Conservation (phyloP, 2,888 invertebrate species). For the Leucozona laternaria region DNA sequence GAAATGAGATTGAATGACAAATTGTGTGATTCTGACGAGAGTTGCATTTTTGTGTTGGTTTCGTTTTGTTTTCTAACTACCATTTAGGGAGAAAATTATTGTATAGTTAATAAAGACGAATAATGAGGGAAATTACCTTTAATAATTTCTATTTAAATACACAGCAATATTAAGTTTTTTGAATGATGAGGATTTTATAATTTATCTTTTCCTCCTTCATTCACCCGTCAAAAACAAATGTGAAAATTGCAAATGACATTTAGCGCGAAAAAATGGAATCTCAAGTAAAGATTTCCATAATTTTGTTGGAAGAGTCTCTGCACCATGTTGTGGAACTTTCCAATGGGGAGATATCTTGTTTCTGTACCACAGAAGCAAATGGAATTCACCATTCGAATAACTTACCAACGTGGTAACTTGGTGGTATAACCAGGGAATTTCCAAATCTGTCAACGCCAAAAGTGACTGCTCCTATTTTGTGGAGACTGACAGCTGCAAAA, state of each 20-base stretch:
- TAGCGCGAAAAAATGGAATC: constrained; percentile 17
- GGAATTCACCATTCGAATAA: neutral
- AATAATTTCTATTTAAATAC: neutral
- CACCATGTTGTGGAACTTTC: constrained; percentile 1
- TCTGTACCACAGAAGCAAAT: neutral
- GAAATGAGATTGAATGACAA: constrained; percentile 47
- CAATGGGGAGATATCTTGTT: neutral
- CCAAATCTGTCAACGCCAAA: too few relatives aligned
- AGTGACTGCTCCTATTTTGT: too few relatives aligned
- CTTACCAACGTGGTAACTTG: too few relatives aligned
- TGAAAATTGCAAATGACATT: constrained; percentile 43
- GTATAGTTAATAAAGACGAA: neutral
- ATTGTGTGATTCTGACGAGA: constrained; percentile 33
- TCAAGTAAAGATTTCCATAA: neutral
- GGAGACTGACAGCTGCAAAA: too few relatives aligned
- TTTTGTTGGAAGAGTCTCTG: neutral
- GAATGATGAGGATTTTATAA: constrained; percentile 30
- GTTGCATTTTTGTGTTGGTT: constrained; percentile 40
- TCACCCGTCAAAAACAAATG: constrained; percentile 44
- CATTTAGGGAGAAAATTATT: neutral
- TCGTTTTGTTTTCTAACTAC: constrained; percentile 29
- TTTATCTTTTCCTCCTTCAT: constrained; percentile 20
- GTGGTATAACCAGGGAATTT: too few relatives aligned
- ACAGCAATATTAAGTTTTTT: constrained; percentile 17
- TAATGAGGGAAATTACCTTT: neutral